phyloP scores from a whole-genome alignment of 2,888 invertebrate species.

The Drosophila kanekoi region DNA sequence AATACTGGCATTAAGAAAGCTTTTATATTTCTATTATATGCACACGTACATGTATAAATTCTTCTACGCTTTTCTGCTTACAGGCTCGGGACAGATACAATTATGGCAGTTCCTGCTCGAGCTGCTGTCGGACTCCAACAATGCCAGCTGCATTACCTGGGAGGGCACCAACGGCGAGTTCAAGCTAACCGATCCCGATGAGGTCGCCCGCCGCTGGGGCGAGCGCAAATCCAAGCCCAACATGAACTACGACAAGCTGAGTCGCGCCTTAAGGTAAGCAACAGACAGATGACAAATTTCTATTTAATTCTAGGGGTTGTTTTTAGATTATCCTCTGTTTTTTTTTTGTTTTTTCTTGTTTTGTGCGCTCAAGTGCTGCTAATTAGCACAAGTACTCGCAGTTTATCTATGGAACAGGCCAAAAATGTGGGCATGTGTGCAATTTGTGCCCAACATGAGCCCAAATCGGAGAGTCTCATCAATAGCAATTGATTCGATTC shows the following conservation, averaged over 20 bases:
- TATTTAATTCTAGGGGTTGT: slow-evolving; percentile 36
- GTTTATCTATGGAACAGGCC: slow-evolving; percentile 21
- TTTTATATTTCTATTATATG: slow-evolving; percentile 46
- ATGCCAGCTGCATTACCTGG: slow-evolving; percentile 99
- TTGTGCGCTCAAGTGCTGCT: slow-evolving; percentile 55
- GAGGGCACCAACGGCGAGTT: slow-evolving; percentile 99
- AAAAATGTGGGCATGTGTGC: slow-evolving; percentile 75
- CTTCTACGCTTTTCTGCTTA: slow-evolving; percentile 37
- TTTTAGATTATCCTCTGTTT: slow-evolving; percentile 31
- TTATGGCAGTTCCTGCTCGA: slow-evolving; percentile 99
- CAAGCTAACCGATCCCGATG: slow-evolving; percentile 99
- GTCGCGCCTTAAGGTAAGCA: slow-evolving; percentile 95
- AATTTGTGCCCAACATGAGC: slow-evolving; percentile 54
- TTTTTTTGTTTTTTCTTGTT: slow-evolving; percentile 1
- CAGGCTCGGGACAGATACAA: slow-evolving; percentile 98
- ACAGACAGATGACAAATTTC: slow-evolving; percentile 1
- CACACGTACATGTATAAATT: slow-evolving; percentile 9
- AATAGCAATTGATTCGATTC: slow-evolving; percentile 58
- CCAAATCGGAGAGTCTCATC: slow-evolving; percentile 26
- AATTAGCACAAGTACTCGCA: slow-evolving; percentile 60
- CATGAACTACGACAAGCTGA: slow-evolving; percentile 99
- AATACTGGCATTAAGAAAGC: slow-evolving; percentile 64
- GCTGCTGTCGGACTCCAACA: slow-evolving; percentile 96
- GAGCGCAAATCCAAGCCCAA: slow-evolving; percentile 99
- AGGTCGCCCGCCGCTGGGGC: slow-evolving; percentile 99